Evolutionary conservation across 2,888 invertebrate genomes (phyloP), one percentile per base, ranked within the genome.

Genomic region (Andrena trimmerana): DNA sequence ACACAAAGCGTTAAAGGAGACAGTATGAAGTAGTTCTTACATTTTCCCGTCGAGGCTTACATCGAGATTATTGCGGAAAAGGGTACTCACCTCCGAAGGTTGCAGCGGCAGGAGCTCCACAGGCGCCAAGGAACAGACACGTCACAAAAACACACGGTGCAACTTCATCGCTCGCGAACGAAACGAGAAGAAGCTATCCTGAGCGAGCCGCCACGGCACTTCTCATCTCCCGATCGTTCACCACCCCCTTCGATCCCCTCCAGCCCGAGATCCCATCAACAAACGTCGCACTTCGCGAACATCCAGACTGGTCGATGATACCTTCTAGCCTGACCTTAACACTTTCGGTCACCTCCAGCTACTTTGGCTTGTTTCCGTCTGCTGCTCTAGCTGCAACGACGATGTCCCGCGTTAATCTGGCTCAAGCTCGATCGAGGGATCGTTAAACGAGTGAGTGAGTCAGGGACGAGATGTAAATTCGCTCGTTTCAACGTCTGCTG

Each of bases 131-230:
- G 31, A 48, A n/a, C n/a, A 13, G 65, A 62, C 75, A 76, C 82
- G 69, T 76, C 83, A 76, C 76, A 71, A 76, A 60, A 77, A 48
- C 81, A 81, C 82, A 63, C 75, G 67, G n/a, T 74, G 81, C 81
- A 82, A 52, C 81, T 68, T 72, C 80, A 79, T 81, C 71, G 36
- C 60, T 66, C 48, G 78, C 80, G 66, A 57, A 1, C 10, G 24
- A 68, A 52, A 13, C 31, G 60, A 42, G 5, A 27, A 13, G 59
- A 16, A 70, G 16, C 33, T 27, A 31, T 52, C 67, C 10, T 20
- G 52, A n/a, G n/a, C 16, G 29, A 57, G 24, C 24, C 20, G 36
- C 16, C 20, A 36, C 68, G 31, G n/a, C 57, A 27, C 27, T 57
- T 57, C 24, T 62, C 73, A 73, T 62, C 24, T 36, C 54, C 13